Evolutionary conservation across 2,888 invertebrate species (phyloP).

Genomic region (Protophormia terraenovae): DNA sequence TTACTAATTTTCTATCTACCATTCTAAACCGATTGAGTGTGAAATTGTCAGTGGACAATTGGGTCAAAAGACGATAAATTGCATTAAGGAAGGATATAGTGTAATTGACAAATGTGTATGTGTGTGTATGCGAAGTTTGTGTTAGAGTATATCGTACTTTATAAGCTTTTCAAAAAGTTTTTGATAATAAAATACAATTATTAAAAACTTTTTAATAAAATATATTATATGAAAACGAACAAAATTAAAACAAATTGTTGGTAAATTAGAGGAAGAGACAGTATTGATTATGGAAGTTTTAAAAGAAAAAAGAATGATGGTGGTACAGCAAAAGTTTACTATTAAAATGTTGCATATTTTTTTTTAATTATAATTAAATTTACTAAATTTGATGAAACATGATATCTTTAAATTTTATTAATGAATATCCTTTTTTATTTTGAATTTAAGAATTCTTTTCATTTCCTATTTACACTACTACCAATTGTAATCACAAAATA

Average conservation of each 20-base stretch:
- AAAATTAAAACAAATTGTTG: background rate
- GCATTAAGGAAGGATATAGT: conserved; percentile 61
- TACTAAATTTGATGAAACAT: background rate
- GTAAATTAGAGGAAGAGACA: background rate
- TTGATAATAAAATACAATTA: conserved; percentile 54
- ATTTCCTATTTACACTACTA: background rate
- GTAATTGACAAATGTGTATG: conserved; percentile 58
- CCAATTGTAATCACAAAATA: background rate
- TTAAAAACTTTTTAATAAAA: conserved; percentile 34
- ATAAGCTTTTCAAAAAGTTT: conserved; percentile 50
- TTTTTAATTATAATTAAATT: too few relatives aligned
- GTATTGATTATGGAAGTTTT: background rate
- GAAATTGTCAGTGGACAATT: conserved; percentile 65
- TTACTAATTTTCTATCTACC: conserved; percentile 33
- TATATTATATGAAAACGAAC: background rate
- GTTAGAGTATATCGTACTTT: conserved; percentile 16
- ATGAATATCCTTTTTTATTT: background rate
- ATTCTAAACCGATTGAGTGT: conserved; percentile 63
- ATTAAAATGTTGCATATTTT: too few relatives aligned
- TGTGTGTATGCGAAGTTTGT: conserved; percentile 21
- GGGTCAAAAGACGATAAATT: conserved; percentile 63
- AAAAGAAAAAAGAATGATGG: background rate
- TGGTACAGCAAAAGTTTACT: too few relatives aligned
- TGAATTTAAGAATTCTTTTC: background rate
- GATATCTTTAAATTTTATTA: background rate